These are phyloP conservation scores for Eonycteris spelaea DNA, from an alignment of 2,113 vertebrate genomes.

Conservation along the genomic window DNA sequence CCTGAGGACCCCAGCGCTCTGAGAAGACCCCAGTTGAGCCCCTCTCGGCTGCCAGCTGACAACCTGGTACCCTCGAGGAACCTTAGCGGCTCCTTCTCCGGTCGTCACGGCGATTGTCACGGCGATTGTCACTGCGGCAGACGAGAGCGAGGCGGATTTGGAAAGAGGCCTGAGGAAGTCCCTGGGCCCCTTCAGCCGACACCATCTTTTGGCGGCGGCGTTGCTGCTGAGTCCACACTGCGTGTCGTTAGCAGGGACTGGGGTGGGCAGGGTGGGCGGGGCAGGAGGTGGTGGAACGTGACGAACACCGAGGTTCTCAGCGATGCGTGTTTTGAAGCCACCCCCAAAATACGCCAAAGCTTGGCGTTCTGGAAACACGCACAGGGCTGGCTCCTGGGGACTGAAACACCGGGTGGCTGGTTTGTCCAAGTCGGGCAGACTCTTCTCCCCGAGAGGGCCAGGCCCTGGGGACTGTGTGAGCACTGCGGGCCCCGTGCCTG, in stretches of 20 bases:
- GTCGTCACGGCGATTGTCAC: fast-evolving
- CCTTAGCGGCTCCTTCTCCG: fast-evolving
- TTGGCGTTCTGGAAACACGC: too few relatives aligned
- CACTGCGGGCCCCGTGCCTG: fast-evolving
- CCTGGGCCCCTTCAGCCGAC: fast-evolving
- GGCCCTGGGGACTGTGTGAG: background rate
- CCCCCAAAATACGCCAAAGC: background rate
- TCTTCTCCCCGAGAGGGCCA: background rate
- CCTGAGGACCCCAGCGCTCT: background rate
- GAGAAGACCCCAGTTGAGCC: background rate
- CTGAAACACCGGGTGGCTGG: fast-evolving
- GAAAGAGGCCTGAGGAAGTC: background rate
- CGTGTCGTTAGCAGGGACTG: fast-evolving
- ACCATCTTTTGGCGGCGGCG: background rate
- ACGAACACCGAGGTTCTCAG: background rate
- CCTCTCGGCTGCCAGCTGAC: too few relatives aligned
- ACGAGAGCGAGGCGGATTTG: background rate
- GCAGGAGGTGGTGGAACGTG: too few relatives aligned
- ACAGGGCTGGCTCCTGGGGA: too few relatives aligned
- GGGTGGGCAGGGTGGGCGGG: fast-evolving
- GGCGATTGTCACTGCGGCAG: background rate
- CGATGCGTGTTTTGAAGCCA: background rate
- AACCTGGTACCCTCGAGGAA: background rate
- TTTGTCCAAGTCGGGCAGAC: background rate
- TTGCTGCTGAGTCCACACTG: fast-evolving